Evolutionary conservation across 53 echinoderm and acorn worm species (phyloP).

Genomic region (Crossaster papposus): DNA sequence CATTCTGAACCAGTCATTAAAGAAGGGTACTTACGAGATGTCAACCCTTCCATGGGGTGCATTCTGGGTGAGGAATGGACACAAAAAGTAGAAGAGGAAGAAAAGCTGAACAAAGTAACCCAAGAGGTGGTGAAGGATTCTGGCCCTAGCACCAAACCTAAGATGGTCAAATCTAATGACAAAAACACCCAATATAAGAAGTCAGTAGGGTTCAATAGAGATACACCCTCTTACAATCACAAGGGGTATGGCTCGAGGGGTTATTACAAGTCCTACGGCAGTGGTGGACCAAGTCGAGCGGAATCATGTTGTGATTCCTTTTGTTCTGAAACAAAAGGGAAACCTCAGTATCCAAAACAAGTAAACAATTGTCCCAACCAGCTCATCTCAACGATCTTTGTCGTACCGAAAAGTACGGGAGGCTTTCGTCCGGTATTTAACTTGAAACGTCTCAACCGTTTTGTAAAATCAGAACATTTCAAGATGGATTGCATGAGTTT

Average conservation of each 20-base stretch:
- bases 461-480: no score
- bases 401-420: conserved; percentile 40
- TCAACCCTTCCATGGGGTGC: conserved; percentile 41
- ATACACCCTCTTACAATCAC: neutral
- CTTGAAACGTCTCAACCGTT: no score
- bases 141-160: neutral
- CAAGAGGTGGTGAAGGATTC: neutral
- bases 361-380: conserved; percentile 26
- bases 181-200: neutral
- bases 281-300: no score
- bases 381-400: conserved; percentile 54
- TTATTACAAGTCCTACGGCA: neutral
- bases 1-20: conserved; percentile 40
- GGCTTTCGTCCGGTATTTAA: no score
- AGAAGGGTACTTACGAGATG: conserved; percentile 40
- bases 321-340: conserved; percentile 23
- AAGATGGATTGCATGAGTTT: no score
- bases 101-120: conserved; percentile 39
- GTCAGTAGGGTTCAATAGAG: neutral
- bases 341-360: neutral
- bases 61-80: no score
- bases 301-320: neutral
- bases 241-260: neutral
- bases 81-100: conserved; percentile 49
- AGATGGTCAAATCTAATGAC: conserved; percentile 7